Base-by-base conservation (phyloP, 1,140 invertebrate genomes). In the Tetragnatha versicolor region DNA sequence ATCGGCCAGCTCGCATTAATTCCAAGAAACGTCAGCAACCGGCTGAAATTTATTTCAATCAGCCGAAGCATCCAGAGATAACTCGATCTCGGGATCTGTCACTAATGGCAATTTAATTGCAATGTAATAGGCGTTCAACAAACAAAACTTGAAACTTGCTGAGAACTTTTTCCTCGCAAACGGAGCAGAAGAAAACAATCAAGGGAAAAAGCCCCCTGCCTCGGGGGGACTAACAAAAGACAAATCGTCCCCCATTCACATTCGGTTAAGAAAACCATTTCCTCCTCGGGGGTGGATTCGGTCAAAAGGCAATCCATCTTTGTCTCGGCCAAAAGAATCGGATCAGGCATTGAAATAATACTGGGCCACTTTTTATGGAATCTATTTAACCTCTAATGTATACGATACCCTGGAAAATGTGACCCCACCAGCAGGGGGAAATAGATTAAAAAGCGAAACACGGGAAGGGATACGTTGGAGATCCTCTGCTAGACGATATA, bases 301-400 rank as follows among this genome's bases (percentile, higher is more conserved):
- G 47, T 17, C 47, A 53, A 69, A 69, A 69, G 14, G 53, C 45
- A 31, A 53, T 53, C 33, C 20, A 51, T 69, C 49, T 69, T 31
- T 69, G 66, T 69, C 66, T 69, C 31, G 10, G 25, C n/a, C 14
- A 69, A 69, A 69, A 53, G 66, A 69, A 69, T 69, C 66, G 51
- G 66, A 31, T 69, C 37, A 7, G 33, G 47, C 53, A 3, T 29
- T 12, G 49, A 45, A 69, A 69, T 69, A 49, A 53, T 69, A 53
- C 66, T 53, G 66, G 66, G 37, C 29, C 25, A 45, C 29, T 69
- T 69, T 69, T 69, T 53, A 69, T 69, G 66, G 66, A 69, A 69
- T 69, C 66, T 69, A 53, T 69, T 69, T 69, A 69, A 53, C 45
- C 31, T 69, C 66, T 69, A 69, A 69, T 69, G 66, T 33, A 49